phyloP scores from a whole-genome alignment of 2,888 invertebrate genomes.

The Himalopsyche anomala region DNA sequence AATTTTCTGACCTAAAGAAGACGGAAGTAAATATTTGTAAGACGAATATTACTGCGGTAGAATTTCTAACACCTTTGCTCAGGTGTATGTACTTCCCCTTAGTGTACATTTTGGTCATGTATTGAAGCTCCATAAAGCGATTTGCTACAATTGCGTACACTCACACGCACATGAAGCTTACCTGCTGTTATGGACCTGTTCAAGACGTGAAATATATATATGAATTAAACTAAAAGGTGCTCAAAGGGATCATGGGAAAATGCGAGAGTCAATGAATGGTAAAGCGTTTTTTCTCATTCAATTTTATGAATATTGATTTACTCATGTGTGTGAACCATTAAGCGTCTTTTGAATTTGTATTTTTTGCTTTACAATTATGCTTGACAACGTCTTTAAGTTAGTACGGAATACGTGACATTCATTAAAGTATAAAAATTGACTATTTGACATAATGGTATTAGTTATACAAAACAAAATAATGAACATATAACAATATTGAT shows the following conservation, averaged over 20 bases:
- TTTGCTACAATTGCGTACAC: conserved; percentile 64
- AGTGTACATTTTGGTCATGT: not conserved
- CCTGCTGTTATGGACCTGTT: conserved; percentile 64
- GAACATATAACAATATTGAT: no score
- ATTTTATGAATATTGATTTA: conserved; percentile 58
- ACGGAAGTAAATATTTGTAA: no score
- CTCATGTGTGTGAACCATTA: conserved; percentile 46
- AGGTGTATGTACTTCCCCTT: not conserved
- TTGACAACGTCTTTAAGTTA: not conserved
- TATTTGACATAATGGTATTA: no score
- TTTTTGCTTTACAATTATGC: conserved; percentile 10
- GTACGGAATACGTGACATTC: conserved; percentile 20
- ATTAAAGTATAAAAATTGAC: no score
- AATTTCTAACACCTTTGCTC: not conserved
- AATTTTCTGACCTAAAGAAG: no score
- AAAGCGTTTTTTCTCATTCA: conserved; percentile 51
- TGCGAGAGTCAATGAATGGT: conserved; percentile 52
- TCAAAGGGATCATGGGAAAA: conserved; percentile 64
- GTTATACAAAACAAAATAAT: no score
- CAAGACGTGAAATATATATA: conserved; percentile 51
- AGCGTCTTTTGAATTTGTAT: conserved; percentile 29
- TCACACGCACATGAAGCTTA: conserved; percentile 60
- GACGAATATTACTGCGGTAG: no score
- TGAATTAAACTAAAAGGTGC: conserved; percentile 61
- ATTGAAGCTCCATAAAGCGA: conserved; percentile 47